Base-by-base conservation (phyloP, 1,140 invertebrate genomes). In the Pentalonia nigronervosa region DNA sequence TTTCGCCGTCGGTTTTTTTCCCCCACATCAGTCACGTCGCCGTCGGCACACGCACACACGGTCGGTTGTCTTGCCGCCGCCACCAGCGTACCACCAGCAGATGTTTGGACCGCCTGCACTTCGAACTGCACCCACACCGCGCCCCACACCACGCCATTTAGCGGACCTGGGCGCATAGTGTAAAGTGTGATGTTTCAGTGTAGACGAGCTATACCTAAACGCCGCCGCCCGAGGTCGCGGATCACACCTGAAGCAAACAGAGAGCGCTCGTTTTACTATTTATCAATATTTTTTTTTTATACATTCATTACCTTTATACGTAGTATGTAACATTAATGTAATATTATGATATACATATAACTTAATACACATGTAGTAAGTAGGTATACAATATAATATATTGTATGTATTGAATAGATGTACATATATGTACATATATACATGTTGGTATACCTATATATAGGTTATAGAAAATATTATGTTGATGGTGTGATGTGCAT, bases 11-110 rank as follows among this genome's bases (percentile, higher is more conserved):
- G 6, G 47, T 86, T 93, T 93, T 86, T 83, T 81, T 11, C 93
- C 93, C 84, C 93, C 84, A n/a, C 67, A 53, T 53, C 91, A 83
- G 67, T 84, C 76, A 67, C 91, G 81, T 67, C 81, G 91, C 91
- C 91, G 45, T 48, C 76, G 91, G 76, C 91, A 86, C 91, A 53
- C 56, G 67, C 48, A 84, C 20, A 48, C 91, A 25, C 67, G 48
- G 47, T 83, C 81, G 76, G 47, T 48, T 48, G 11, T 34, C 90
- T 30, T 14, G 36, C 30, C 30, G 8, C 76, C 67, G n/a, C 48
- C 45, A 17, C 30, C 47, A 2, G 30, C 89, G 20, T 9, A 30
- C 14, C 90, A 36, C 41, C 36, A n/a, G 48, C 88, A 34, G 50
- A 76, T 76, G 60, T 76, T 67, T 7, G 60, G 60, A 30, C 60